Conservation (phyloP, 2,888 invertebrate genomes). For the Megaustenia siamemsis region DNA sequence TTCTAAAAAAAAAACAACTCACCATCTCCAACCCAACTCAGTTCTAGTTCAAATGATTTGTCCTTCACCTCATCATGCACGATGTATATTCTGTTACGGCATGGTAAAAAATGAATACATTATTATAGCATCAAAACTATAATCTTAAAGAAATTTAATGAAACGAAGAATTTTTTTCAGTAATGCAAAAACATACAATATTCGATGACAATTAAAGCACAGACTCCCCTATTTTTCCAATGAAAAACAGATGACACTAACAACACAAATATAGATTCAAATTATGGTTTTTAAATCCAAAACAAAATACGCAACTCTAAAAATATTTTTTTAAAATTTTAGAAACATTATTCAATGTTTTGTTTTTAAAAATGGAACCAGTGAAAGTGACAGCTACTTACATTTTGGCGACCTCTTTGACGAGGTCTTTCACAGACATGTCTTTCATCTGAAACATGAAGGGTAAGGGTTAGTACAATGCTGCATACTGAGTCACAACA, state of each 20-base stretch:
- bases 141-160: no score
- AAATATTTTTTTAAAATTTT: background rate
- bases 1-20: constrained; percentile 55
- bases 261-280: background rate
- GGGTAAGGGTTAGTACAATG: no score
- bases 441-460: constrained; percentile 86
- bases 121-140: background rate
- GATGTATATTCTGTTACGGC: constrained; percentile 78
- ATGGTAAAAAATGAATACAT: background rate
- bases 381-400: constrained; percentile 80
- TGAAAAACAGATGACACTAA: background rate
- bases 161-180: no score
- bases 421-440: constrained; percentile 90
- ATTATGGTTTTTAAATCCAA: background rate
- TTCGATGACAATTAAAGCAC: no score
- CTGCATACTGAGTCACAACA: no score
- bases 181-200: no score
- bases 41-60: constrained; percentile 95
- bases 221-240: no score
- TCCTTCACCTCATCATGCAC: constrained; percentile 90
- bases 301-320: background rate
- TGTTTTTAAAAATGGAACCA: background rate
- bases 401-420: constrained; percentile 97
- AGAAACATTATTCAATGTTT: no score
- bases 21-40: constrained; percentile 94